Base-by-base conservation (phyloP, 2,797 vertebrate genomes). In the Hylomyscus alleni region DNA sequence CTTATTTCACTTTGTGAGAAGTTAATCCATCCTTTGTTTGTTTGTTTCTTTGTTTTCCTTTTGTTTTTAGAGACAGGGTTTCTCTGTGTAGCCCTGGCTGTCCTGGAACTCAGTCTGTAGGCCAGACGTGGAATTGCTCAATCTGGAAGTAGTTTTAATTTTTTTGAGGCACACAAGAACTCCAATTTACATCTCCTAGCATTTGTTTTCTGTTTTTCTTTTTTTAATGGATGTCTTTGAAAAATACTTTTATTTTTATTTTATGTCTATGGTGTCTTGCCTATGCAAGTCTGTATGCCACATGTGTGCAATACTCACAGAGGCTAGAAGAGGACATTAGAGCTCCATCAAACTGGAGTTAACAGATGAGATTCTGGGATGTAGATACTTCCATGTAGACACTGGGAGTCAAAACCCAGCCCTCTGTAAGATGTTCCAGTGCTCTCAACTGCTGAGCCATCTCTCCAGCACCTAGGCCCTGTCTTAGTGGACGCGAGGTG, bases 171-270 rank as follows among this genome's bases (percentile, higher is more conserved):
- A 14, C 29, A 60, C 56, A 88, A 37, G 24, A 17, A 8, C 15
- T 83, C 85, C 19, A 86, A 19, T 83, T 92, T n/a, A 40, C 17
- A 62, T 52, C n/a, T 4, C 9, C 15, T 6, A 81, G 40, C 22
- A 20, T 67, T 78, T 93, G 3, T 44, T 89, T 77, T 75, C 44
- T 54, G n/a, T 60, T 95, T 26, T 95, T 26, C 88, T 69, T 34
- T 10, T 69, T 34, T 40, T 34, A 73, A 52, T 31, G 20, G 26
- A 2, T n/a, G 6, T n/a, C 62, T 52, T 50, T 67, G 83, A 69
- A 50, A 62, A 22, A 50, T 24, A 47, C 12, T 75, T 62, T 40
- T 62, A 19, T 84, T 67, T 47, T 69, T 67, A 50, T 85, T 65
- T 85, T 85, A 52, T 52, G 83, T 86, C 44, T 67, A n/a, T 67